These are phyloP conservation scores for Solea senegalensis DNA, from an alignment of 2,113 vertebrate species.

Conservation along the genomic window DNA sequence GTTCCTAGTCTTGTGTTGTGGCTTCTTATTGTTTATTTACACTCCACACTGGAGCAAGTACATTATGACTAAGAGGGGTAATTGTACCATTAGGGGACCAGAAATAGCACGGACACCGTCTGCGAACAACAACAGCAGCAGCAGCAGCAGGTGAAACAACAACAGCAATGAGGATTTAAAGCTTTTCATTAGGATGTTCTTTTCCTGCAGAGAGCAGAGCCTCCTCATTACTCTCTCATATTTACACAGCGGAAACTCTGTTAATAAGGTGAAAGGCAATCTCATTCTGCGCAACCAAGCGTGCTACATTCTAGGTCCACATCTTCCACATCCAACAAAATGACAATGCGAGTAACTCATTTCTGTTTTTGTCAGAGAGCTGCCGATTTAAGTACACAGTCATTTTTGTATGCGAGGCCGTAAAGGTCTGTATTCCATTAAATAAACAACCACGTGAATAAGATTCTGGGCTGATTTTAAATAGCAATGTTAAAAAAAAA, in stretches of 20 bases:
- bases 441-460: too few relatives aligned
- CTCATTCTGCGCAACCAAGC: neutral
- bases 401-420: too few relatives aligned
- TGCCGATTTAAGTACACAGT: too few relatives aligned
- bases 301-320: neutral
- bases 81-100: conserved; percentile 5
- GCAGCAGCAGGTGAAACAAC: conserved; percentile 12
- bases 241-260: neutral
- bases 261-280: neutral
- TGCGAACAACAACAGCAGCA: conserved; percentile 3
- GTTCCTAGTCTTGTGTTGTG: neutral
- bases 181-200: neutral
- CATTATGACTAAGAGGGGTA: conserved; percentile 9
- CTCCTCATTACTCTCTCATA: neutral
- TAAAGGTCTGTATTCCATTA: too few relatives aligned
- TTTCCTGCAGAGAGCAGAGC: neutral
- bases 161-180: neutral
- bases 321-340: neutral
- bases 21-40: conserved; percentile 14
- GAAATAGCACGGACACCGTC: conserved; percentile 10
- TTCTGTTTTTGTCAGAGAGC: neutral
- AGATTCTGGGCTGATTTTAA: too few relatives aligned
- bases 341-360: neutral
- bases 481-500: too few relatives aligned
- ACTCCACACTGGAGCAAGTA: neutral